Percentiles rank a stretch among this genome's conserved stretches.
Evolutionary conservation across 2,888 invertebrate genomes (phyloP).

Genomic region (Hipparchia semele): DNA sequence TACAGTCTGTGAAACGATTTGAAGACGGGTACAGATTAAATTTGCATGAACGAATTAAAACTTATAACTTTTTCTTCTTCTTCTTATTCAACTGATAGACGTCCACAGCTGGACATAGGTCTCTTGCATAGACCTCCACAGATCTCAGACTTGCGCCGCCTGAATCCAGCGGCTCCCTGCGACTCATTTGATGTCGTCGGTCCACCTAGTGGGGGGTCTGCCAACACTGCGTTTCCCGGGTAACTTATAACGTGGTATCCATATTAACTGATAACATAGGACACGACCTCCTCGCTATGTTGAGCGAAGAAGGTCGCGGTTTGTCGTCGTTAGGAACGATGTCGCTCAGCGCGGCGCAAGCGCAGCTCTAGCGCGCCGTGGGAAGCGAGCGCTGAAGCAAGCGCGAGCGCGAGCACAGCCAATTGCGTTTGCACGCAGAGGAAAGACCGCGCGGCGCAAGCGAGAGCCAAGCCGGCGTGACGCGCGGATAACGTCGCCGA

Average conservation of each 20-base stretch:
- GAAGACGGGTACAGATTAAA: slow-evolving; percentile 9
- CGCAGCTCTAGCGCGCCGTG: slow-evolving; percentile 65
- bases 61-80: not conserved
- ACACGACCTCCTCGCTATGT: slow-evolving; percentile 21
- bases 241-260: slow-evolving; percentile 18
- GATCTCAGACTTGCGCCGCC: too few relatives aligned
- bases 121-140: too few relatives aligned
- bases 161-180: too few relatives aligned
- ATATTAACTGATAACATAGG: slow-evolving; percentile 22
- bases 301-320: slow-evolving; percentile 27
- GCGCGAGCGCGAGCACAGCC: slow-evolving; percentile 68
- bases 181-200: too few relatives aligned
- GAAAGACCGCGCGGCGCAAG: slow-evolving; percentile 85
- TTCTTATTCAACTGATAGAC: too few relatives aligned
- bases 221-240: too few relatives aligned
- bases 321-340: slow-evolving; percentile 37
- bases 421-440: slow-evolving; percentile 82
- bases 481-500: slow-evolving; percentile 73
- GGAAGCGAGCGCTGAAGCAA: slow-evolving; percentile 65
- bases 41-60: not conserved
- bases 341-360: slow-evolving; percentile 70
- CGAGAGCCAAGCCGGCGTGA: slow-evolving; percentile 83
- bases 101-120: too few relatives aligned
- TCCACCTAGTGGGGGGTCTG: too few relatives aligned
- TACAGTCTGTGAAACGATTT: not conserved